phyloP scores from a whole-genome alignment of 1,140 invertebrate species.

The Drosophila melanogaster region DNA sequence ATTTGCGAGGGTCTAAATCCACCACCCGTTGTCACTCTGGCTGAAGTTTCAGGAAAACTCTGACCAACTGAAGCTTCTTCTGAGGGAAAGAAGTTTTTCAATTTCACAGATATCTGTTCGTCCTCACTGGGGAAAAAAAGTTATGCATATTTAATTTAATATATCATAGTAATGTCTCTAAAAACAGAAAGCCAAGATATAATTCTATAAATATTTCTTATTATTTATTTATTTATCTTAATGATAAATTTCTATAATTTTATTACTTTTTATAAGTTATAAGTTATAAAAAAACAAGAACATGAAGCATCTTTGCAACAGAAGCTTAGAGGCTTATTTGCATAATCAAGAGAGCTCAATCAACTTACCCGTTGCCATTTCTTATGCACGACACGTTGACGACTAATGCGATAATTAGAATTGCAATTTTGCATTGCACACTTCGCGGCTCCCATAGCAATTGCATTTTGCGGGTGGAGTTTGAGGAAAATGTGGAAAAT shows the following conservation, averaged over 20 bases:
- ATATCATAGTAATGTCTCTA: no score
- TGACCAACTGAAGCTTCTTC: constrained; percentile 27
- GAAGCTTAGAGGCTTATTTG: constrained; percentile 50
- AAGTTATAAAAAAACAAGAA: no score
- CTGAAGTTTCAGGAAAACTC: constrained; percentile 18
- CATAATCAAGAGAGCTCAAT: constrained; percentile 62
- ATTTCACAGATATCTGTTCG: constrained; percentile 62
- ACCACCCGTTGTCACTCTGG: constrained; percentile 51
- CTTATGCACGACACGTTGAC: constrained; percentile 81
- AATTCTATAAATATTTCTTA: no score
- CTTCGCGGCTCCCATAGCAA: constrained; percentile 64
- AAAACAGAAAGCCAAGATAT: no score
- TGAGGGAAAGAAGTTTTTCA: constrained; percentile 74
- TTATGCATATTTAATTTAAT: no score
- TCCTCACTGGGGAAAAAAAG: constrained; percentile 11
- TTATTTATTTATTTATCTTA: no score
- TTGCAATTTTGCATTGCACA: constrained; percentile 82
- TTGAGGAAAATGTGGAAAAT: constrained; percentile 49
- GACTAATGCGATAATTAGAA: constrained; percentile 84
- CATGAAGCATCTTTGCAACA: not conserved
- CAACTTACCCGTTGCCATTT: constrained; percentile 68
- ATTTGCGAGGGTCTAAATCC: constrained; percentile 74
- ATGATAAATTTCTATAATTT: no score
- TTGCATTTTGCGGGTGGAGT: constrained; percentile 47
- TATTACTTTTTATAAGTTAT: no score